These are phyloP conservation scores for Enoplolaimus lenunculus DNA, from an alignment of 2,888 invertebrate species.

Conservation along the genomic window DNA sequence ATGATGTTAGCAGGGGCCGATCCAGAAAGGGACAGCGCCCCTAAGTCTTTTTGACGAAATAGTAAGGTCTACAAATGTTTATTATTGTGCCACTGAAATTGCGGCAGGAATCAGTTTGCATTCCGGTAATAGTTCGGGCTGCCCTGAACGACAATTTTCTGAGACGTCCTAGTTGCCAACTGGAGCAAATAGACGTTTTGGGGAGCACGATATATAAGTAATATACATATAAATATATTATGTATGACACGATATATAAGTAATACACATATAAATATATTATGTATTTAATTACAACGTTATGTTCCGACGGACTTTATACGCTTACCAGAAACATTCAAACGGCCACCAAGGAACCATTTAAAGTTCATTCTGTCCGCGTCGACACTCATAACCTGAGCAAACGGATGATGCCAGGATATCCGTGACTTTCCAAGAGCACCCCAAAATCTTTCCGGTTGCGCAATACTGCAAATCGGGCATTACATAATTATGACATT, in stretches of 20 bases:
- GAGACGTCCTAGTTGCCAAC: no score
- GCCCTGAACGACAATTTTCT: no score
- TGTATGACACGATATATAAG: slow-evolving; percentile 1
- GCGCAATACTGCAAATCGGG: slow-evolving; percentile 34
- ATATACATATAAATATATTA: neutral
- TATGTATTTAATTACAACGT: neutral
- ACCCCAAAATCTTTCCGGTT: slow-evolving; percentile 43
- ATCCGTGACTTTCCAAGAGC: slow-evolving; percentile 39
- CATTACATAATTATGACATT: no score
- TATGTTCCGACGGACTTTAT: slow-evolving; percentile 27
- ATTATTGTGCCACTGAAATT: no score
- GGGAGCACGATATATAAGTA: no score
- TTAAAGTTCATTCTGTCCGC: slow-evolving; percentile 35
- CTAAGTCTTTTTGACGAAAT: no score
- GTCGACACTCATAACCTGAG: slow-evolving; percentile 37
- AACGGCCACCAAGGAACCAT: slow-evolving; percentile 43
- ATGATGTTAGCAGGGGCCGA: no score
- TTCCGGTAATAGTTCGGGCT: no score
- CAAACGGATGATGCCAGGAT: slow-evolving; percentile 40
- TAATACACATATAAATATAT: neutral
- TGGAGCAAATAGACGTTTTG: no score
- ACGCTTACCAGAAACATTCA: slow-evolving; percentile 41
- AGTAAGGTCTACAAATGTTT: no score
- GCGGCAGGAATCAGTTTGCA: no score
- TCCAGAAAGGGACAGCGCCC: no score